Base-by-base conservation (phyloP, 2,888 invertebrate genomes). In the Pemphredon lugubris region DNA sequence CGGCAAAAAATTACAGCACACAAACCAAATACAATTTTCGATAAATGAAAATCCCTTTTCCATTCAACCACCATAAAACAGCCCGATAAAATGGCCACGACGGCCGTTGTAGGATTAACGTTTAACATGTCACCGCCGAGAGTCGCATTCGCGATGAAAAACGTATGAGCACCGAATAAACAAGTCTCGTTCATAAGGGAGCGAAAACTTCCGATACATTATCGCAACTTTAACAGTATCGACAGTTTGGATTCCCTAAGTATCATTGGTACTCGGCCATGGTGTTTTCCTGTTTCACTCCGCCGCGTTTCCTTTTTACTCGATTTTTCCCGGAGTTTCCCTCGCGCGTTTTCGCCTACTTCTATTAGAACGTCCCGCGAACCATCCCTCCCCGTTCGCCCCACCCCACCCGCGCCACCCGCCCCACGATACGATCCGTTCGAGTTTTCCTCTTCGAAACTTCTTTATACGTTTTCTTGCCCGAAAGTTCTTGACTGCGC, bases 401-500 rank as follows among this genome's bases (percentile, higher is more conserved):
- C n/a, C n/a, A n/a, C n/a, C n/a, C n/a, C n/a, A n/a, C n/a, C n/a
- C n/a, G n/a, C n/a, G n/a, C n/a, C n/a, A n/a, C n/a, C n/a, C n/a
- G n/a, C n/a, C n/a, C n/a, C 51, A 71, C 77, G 79, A 79, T 76
- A 65, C 80, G 74, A 77, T 77, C 55, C 69, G 50, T 66, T 71
- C 64, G 75, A 75, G 74, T 70, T 74, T 69, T 48, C 66, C 77
- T 70, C 67, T 70, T 68, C 54, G 64, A 81, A 80, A 80, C 79
- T 80, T 80, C 77, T 73, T 80, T 77, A 73, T 77, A 81, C 73
- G 75, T 73, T 80, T 80, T 75, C 79, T 79, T 73, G 55, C 64
- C 53, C 18, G 51, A 71, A 80, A 79, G 66, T 79, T 80, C 69
- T 68, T 61, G 63, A 71, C 76, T 73, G 57, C 63, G 61, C 50